A percentile compares a stretch with the other conserved stretches of the same genome.
phyloP scores from a whole-genome alignment of 2,113 vertebrate species.

The Paramormyrops kingsleyae region DNA sequence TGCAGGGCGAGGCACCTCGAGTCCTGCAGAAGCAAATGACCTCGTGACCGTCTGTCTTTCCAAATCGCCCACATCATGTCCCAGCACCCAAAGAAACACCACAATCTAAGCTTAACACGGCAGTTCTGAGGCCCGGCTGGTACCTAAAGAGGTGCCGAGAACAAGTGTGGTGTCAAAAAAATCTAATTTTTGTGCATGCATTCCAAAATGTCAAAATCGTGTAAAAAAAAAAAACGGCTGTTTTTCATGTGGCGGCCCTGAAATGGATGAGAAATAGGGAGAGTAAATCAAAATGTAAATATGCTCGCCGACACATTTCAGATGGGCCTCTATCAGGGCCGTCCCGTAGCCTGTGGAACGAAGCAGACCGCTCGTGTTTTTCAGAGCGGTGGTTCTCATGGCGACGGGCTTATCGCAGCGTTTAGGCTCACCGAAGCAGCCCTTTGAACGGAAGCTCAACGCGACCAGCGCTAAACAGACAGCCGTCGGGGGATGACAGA shows the following conservation, averaged over 20 bases:
- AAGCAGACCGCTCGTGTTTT: not conserved
- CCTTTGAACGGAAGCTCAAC: not conserved
- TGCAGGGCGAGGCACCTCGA: not conserved
- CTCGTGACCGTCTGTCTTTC: not conserved
- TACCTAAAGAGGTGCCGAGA: not conserved
- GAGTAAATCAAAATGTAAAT: constrained; percentile 14
- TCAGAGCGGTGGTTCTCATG: not conserved
- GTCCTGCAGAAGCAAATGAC: not conserved
- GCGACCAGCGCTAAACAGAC: not conserved
- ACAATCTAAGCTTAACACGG: not conserved
- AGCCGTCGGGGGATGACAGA: not conserved
- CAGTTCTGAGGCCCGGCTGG: not conserved
- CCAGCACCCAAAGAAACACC: not conserved
- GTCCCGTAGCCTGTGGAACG: not conserved
- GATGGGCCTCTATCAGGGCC: constrained; percentile 6
- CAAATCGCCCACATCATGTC: not conserved
- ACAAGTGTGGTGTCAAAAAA: not conserved
- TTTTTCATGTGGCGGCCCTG: not conserved
- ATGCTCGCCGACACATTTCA: constrained; percentile 11
- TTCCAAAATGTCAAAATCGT: not conserved
- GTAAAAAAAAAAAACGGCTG: not conserved
- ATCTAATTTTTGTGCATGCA: not conserved
- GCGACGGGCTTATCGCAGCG: not conserved
- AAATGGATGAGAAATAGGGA: not conserved
- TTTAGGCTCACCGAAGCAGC: not conserved